Evolutionary conservation across 2,888 invertebrate genomes (phyloP), one percentile per base, ranked within the genome.

Genomic region (Vanessa cardui): DNA sequence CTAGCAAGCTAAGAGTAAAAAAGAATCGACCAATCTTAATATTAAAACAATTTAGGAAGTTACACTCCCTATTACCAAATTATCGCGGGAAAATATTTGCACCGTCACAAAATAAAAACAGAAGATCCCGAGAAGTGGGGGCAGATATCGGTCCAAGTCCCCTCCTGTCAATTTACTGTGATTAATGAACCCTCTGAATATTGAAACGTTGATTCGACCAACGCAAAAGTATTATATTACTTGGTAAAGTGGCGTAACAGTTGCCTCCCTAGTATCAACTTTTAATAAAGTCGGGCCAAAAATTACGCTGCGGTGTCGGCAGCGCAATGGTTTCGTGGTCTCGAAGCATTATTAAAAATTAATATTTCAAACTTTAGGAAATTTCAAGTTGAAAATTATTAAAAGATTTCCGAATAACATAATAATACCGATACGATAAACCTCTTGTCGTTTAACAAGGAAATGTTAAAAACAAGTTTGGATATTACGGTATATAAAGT

Each of bases 141-240:
- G 79, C 79, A 81, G 80, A 80, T 80, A 84, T 80, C 81, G 81
- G 73, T 78, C 82, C 75, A 83, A 84, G 84, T 82, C 79, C 84
- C 87, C 87, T 80, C 85, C 83, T 88, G 92, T 92, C 92, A 92
- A 92, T 92, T 73, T 92, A 90, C 83, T 80, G 84, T 90, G 91
- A 92, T 92, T 90, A 92, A 92, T 92, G 91, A 87, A 87, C 80
- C 83, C 83, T 83, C 81, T 80, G 87, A 89, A 90, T 90, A 92
- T 92, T 90, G 90, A 90, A 92, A 89, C 89, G 89, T 89, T 89
- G 88, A 89, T 88, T 88, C 84, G 86, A 84, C 83, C 86, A 82
- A 82, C 83, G 83, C 84, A 83, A 85, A 89, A 88, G 88, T 89
- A 89, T 90, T 83, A 88, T 84, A 89, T 86, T 86, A 87, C 87